Conservation (phyloP, 2,797 vertebrate genomes). For the Phataginus tricuspis region DNA sequence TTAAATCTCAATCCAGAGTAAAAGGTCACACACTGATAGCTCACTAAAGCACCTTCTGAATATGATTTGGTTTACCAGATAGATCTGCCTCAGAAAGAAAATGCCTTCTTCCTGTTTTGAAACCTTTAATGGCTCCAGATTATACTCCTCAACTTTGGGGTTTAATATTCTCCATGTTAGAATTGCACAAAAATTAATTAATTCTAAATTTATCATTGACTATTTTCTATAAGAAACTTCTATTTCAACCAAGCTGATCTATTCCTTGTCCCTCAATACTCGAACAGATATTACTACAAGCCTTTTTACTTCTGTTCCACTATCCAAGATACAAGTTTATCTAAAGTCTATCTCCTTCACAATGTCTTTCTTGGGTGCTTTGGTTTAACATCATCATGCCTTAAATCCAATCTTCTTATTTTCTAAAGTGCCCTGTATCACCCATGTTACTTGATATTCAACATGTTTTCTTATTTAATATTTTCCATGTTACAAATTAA, state of each 20-base stretch:
- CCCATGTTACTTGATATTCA: neutral
- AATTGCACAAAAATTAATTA: neutral
- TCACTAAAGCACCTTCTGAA: neutral
- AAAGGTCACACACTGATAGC: neutral
- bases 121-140: neutral
- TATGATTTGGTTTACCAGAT: neutral
- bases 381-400: neutral
- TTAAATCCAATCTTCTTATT: neutral
- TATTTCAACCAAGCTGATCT: neutral
- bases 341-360: neutral
- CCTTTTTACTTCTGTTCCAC: neutral
- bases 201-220: neutral
- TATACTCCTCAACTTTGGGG: neutral
- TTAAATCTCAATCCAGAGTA: neutral
- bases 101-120: neutral
- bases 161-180: neutral
- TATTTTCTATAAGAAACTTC: neutral
- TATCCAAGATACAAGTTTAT: neutral
- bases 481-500: neutral
- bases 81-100: neutral
- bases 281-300: neutral
- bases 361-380: neutral
- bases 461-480: neutral
- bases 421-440: neutral
- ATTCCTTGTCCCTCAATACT: neutral